A percentile compares a stretch with the other conserved stretches of the same genome.
phyloP scores from a whole-genome alignment of 1,140 invertebrate genomes.

The Aphidius ervi region DNA sequence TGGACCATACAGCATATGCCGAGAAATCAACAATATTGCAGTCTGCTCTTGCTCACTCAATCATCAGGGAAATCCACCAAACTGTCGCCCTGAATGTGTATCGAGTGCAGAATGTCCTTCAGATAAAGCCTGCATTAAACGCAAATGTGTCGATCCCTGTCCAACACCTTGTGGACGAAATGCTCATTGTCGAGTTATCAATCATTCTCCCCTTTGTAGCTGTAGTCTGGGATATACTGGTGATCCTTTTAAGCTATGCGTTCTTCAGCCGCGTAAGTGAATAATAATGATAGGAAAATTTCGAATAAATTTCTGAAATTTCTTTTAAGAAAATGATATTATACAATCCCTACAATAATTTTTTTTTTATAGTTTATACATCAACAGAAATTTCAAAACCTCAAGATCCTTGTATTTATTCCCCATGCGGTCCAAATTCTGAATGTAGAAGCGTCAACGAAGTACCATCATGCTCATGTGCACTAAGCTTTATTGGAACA shows the following conservation, averaged over 20 bases:
- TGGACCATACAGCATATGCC: conserved; percentile 64
- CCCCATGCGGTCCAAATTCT: conserved; percentile 54
- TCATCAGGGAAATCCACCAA: conserved; percentile 61
- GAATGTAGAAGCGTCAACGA: conserved; percentile 48
- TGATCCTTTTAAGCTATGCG: conserved; percentile 54
- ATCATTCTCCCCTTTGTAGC: conserved; percentile 50
- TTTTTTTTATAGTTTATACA: conserved; percentile 17
- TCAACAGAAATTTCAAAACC: conserved; percentile 28
- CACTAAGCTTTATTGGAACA: conserved; percentile 53
- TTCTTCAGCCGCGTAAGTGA: conserved; percentile 52
- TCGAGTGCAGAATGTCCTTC: conserved; percentile 63
- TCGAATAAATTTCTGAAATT: neutral
- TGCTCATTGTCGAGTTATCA: conserved; percentile 56
- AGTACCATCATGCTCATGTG: conserved; percentile 50
- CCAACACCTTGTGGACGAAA: conserved; percentile 59
- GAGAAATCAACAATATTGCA: conserved; percentile 51
- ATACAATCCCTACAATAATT: neutral
- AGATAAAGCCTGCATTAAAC: conserved; percentile 61
- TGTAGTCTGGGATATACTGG: conserved; percentile 47
- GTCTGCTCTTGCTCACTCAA: conserved; percentile 62
- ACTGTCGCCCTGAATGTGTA: conserved; percentile 64
- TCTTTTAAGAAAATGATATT: neutral
- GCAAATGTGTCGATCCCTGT: conserved; percentile 67
- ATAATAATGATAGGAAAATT: neutral
- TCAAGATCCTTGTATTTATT: conserved; percentile 46